Conservation (phyloP, 2,113 vertebrate genomes). For the Megaptera novaeangliae region DNA sequence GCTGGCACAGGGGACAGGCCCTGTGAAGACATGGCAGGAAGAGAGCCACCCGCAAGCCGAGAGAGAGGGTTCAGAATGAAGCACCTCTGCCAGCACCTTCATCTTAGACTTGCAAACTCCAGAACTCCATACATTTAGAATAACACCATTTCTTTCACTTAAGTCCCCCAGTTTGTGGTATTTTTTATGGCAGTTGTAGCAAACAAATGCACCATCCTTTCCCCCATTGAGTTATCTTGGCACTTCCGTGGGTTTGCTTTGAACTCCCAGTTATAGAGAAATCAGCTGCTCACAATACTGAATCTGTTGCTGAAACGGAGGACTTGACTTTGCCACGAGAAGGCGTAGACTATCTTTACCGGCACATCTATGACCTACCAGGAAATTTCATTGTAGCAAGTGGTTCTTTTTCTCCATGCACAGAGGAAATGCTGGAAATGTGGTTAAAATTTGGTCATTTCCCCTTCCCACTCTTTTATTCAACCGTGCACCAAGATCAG, state of each 20-base stretch:
- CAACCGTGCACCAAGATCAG: neutral
- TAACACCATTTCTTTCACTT: too few relatives aligned
- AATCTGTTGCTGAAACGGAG: neutral
- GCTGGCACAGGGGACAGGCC: neutral
- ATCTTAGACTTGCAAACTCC: too few relatives aligned
- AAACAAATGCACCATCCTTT: neutral
- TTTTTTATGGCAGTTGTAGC: neutral
- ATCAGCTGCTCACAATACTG: neutral
- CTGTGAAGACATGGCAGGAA: fast-evolving
- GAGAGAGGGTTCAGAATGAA: too few relatives aligned
- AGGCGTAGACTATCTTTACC: neutral
- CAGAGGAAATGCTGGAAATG: neutral
- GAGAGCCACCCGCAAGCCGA: neutral
- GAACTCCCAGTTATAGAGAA: neutral
- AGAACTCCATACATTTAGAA: too few relatives aligned
- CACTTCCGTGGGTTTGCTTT: neutral
- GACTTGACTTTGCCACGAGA: neutral
- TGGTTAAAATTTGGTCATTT: neutral
- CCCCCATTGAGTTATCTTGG: neutral
- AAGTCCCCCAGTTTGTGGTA: too few relatives aligned
- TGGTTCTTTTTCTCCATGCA: neutral
- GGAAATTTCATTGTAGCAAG: neutral
- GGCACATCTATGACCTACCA: neutral
- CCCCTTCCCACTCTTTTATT: neutral
- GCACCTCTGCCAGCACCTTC: too few relatives aligned